phyloP scores from a whole-genome alignment of 1,140 invertebrate genomes.

The Drosophila albomicans region DNA sequence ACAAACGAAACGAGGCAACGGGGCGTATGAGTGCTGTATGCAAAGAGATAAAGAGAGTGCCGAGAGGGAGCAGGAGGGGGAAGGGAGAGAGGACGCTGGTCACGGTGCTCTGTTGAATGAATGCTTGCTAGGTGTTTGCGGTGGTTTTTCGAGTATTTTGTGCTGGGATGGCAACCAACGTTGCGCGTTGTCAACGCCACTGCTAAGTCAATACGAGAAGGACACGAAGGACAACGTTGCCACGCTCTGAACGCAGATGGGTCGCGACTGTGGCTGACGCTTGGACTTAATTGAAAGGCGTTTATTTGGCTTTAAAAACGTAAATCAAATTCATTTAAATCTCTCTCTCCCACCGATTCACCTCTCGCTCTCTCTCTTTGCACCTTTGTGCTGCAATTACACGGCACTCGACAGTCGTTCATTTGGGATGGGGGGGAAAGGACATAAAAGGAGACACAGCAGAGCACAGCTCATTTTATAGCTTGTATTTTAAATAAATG shows the following conservation, averaged over 20 bases:
- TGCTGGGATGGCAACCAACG: slow-evolving; percentile 58
- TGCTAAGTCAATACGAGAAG: slow-evolving; percentile 71
- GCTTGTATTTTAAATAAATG: slow-evolving; percentile 83
- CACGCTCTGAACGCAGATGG: slow-evolving; percentile 39
- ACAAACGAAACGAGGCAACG: slow-evolving; percentile 73
- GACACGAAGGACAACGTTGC: background rate
- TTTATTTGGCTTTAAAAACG: slow-evolving; percentile 83
- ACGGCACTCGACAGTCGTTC: slow-evolving; percentile 66
- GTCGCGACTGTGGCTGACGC: slow-evolving; percentile 42
- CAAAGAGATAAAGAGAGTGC: slow-evolving; percentile 15
- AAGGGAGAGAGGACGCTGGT: slow-evolving; percentile 5
- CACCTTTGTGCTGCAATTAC: slow-evolving; percentile 78
- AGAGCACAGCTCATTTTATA: slow-evolving; percentile 75
- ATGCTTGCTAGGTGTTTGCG: slow-evolving; percentile 80
- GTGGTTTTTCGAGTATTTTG: slow-evolving; percentile 77
- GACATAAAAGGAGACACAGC: background rate
- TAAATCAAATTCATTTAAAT: slow-evolving; percentile 85
- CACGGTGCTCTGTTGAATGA: slow-evolving; percentile 53
- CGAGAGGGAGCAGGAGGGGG: background rate
- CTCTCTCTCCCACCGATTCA: slow-evolving; percentile 1
- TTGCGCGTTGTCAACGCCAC: slow-evolving; percentile 72
- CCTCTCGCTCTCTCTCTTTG: slow-evolving; percentile 17
- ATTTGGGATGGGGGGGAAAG: background rate
- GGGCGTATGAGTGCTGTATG: slow-evolving; percentile 76
- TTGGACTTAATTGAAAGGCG: slow-evolving; percentile 82